A percentile compares a stretch with the other conserved stretches of the same genome.
These are phyloP conservation scores for Stichopus horrens DNA, from an alignment of 53 echinoderm and acorn worm genomes.

Conservation along the genomic window DNA sequence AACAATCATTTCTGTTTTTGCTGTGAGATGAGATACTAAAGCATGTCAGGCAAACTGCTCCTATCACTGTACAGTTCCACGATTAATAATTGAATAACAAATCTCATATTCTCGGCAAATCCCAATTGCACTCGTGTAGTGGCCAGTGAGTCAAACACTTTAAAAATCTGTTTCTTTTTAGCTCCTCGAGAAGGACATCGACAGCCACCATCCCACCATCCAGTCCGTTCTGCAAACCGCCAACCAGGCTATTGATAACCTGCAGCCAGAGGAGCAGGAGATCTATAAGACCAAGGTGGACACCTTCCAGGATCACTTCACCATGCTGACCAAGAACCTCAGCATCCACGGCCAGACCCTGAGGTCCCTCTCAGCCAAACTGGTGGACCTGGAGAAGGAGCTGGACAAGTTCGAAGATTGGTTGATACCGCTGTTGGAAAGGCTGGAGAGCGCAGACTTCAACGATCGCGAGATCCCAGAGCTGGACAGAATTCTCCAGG, in stretches of 20 bases:
- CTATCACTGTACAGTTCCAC: too few relatives aligned
- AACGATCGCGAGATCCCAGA: slow-evolving; percentile 86
- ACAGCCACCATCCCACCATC: slow-evolving; percentile 92
- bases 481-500: slow-evolving; percentile 71
- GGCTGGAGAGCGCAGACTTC: slow-evolving; percentile 84
- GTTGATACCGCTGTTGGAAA: slow-evolving; percentile 86
- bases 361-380: slow-evolving; percentile 73
- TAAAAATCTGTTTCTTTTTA: not conserved
- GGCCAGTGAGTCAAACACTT: too few relatives aligned
- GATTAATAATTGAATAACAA: too few relatives aligned
- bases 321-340: slow-evolving; percentile 62
- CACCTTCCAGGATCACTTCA: slow-evolving; percentile 80
- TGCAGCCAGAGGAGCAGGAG: slow-evolving; percentile 81
- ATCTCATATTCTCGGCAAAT: too few relatives aligned
- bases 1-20: too few relatives aligned
- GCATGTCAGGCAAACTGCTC: too few relatives aligned
- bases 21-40: too few relatives aligned
- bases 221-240: slow-evolving; percentile 86
- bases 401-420: slow-evolving; percentile 98
- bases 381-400: slow-evolving; percentile 81
- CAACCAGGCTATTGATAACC: slow-evolving; percentile 70
- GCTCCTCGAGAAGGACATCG: slow-evolving; percentile 96
- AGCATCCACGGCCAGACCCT: slow-evolving; percentile 78
- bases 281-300: slow-evolving; percentile 87
- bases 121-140: too few relatives aligned